phyloP scores from a whole-genome alignment of 2,797 vertebrate genomes.

The Sebastes variabilis region DNA sequence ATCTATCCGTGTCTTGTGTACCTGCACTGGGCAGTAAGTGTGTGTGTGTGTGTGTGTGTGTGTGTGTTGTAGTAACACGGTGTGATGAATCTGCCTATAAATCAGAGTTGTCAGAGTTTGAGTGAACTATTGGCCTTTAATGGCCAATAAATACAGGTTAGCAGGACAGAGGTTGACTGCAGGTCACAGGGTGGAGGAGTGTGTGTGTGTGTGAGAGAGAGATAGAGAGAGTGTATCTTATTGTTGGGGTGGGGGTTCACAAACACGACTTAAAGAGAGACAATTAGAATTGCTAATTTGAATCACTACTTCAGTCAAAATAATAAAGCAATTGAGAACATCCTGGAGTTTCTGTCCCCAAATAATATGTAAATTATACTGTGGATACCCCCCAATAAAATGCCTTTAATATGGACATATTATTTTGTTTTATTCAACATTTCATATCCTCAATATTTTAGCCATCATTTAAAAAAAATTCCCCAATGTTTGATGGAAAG shows the following conservation, averaged over 20 bases:
- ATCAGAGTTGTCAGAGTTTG: constrained; percentile 68
- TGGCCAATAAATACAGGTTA: constrained; percentile 83
- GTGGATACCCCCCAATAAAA: background rate
- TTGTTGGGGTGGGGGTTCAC: background rate
- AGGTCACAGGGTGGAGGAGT: constrained; percentile 65
- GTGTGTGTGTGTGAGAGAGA: background rate
- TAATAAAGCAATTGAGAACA: background rate
- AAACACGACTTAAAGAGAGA: background rate
- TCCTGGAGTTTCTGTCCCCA: background rate
- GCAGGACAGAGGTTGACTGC: constrained; percentile 80
- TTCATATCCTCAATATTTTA: background rate
- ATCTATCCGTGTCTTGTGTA: constrained; percentile 24
- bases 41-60: constrained; percentile 13
- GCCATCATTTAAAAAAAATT: background rate
- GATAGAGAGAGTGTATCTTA: background rate
- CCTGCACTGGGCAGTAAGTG: constrained; percentile 25
- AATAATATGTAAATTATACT: background rate
- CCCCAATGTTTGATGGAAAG: background rate
- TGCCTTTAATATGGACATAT: background rate
- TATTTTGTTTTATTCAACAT: background rate
- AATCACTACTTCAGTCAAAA: background rate
- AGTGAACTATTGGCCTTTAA: constrained; percentile 81
- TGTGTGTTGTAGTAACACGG: constrained; percentile 27
- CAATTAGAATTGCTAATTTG: constrained; percentile 3
- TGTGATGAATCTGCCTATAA: constrained; percentile 74